Percentiles rank a stretch among this genome's conserved stretches.
These are phyloP conservation scores for Falco berigora DNA, from an alignment of 2,797 vertebrate species.

Conservation along the genomic window DNA sequence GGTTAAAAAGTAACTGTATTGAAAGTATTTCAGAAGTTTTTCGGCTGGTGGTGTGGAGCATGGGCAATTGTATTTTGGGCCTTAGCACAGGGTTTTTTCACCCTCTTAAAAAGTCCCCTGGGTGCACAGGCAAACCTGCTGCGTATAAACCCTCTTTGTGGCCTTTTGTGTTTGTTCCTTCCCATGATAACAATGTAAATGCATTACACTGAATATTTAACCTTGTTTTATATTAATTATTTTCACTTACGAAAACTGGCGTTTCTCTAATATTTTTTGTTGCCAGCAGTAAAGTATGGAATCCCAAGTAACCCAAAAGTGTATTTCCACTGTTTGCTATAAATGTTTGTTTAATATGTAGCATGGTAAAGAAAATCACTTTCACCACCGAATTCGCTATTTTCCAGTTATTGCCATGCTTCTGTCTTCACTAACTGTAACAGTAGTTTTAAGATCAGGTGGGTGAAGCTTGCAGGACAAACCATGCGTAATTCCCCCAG, in stretches of 20 bases:
- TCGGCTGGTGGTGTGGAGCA: background rate
- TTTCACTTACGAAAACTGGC: background rate
- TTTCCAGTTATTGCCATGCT: background rate
- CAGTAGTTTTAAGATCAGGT: background rate
- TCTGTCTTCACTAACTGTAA: background rate
- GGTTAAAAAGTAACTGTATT: background rate
- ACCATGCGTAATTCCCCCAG: accelerated
- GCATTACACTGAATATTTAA: background rate
- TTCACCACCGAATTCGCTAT: background rate
- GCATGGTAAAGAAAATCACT: constrained; percentile 19
- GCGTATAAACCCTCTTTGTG: background rate
- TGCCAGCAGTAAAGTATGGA: background rate
- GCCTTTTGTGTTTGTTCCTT: background rate
- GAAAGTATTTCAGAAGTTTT: background rate
- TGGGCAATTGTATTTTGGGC: background rate
- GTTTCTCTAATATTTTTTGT: background rate
- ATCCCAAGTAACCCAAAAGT: background rate
- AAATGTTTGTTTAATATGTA: constrained; percentile 4
- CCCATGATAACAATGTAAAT: background rate
- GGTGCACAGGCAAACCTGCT: background rate
- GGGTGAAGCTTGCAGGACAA: background rate
- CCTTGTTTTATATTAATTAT: background rate
- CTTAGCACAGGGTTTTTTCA: background rate
- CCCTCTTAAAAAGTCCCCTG: background rate
- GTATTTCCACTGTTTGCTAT: constrained; percentile 8